Conservation (phyloP, 2,797 vertebrate species). For the Syndactyla subalaris region DNA sequence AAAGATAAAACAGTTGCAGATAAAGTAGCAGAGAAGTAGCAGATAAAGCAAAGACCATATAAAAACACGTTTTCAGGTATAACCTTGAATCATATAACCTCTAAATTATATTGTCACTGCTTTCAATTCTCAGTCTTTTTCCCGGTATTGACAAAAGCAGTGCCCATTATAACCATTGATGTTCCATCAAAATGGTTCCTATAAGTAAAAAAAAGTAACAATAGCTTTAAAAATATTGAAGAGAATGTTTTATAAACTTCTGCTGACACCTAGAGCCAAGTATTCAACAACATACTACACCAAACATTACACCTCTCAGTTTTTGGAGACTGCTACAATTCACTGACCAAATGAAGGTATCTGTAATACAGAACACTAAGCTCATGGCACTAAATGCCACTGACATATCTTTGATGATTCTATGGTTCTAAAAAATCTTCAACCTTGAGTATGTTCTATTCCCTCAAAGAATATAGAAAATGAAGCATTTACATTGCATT, state of each 20-base stretch:
- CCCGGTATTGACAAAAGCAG: not conserved
- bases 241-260: not conserved
- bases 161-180: not conserved
- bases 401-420: not conserved
- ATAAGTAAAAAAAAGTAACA: not conserved
- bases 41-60: not conserved
- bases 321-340: not conserved
- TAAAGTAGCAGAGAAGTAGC: no score
- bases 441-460: not conserved
- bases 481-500: not conserved
- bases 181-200: not conserved
- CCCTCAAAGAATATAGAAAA: not conserved
- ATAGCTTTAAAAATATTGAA: not conserved
- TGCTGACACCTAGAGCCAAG: not conserved
- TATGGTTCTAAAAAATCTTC: not conserved
- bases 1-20: no score
- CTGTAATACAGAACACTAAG: not conserved
- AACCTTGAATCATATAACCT: not conserved
- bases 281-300: not conserved
- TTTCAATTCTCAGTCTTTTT: not conserved
- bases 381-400: fast-evolving
- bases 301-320: not conserved
- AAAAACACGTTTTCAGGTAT: not conserved
- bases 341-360: not conserved
- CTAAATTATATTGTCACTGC: not conserved